Evolutionary conservation across 2,888 invertebrate species (phyloP).

Genomic region (Bellardia pandia): DNA sequence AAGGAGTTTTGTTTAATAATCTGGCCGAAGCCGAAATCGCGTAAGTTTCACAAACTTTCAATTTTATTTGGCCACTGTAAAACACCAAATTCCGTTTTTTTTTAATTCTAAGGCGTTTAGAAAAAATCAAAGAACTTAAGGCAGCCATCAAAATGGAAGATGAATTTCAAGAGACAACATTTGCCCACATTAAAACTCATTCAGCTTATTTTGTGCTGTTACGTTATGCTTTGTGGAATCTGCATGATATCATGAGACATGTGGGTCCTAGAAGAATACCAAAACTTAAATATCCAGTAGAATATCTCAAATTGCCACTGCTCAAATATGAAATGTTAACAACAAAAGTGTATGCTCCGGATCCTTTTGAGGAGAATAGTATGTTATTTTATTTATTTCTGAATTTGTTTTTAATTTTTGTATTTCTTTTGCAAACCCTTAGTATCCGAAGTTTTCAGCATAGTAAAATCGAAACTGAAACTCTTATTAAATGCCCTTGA

Average conservation of each 20-base stretch:
- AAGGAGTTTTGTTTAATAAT: conserved; percentile 79
- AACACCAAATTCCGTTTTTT: not conserved
- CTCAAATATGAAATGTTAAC: conserved; percentile 79
- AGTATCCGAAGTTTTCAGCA: conserved; percentile 77
- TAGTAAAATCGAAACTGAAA: conserved; percentile 76
- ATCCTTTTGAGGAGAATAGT: conserved; percentile 79
- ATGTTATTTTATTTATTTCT: conserved; percentile 54
- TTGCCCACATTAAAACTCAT: conserved; percentile 75
- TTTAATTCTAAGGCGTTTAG: conserved; percentile 75
- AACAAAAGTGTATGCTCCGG: conserved; percentile 78
- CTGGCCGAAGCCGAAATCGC: conserved; percentile 78
- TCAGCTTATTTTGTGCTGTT: conserved; percentile 78
- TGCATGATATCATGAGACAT: conserved; percentile 79
- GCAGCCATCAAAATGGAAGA: conserved; percentile 71
- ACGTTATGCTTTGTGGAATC: conserved; percentile 79
- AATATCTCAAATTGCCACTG: conserved; percentile 80
- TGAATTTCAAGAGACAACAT: conserved; percentile 68
- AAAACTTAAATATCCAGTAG: conserved; percentile 78
- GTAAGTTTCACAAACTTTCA: conserved; percentile 71
- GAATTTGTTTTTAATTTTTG: not conserved
- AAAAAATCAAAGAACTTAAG: conserved; percentile 77
- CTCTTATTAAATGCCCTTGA: conserved; percentile 71
- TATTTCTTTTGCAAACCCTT: not conserved
- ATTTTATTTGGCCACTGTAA: not conserved
- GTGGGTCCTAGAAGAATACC: conserved; percentile 76